Percentiles rank a stretch among this genome's conserved stretches.
These are phyloP conservation scores for Alaudala cheleensis DNA, from an alignment of 2,113 vertebrate species.

Conservation along the genomic window DNA sequence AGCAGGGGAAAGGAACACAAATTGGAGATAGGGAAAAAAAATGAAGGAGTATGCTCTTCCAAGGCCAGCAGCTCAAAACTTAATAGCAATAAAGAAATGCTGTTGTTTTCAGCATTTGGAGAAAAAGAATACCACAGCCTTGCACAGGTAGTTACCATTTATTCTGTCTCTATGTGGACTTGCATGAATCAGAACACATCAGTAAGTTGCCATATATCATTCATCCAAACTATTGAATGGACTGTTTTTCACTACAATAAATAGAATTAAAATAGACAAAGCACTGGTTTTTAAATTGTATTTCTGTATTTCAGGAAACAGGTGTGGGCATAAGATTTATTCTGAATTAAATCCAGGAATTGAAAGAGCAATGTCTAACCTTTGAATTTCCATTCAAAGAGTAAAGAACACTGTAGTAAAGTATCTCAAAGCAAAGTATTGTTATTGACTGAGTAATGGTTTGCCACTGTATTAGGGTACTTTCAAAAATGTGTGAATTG, in stretches of 20 bases:
- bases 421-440: neutral
- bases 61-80: neutral
- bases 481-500: neutral
- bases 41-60: neutral
- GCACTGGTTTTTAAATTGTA: neutral
- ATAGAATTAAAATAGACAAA: neutral
- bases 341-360: neutral
- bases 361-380: neutral
- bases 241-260: neutral
- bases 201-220: neutral
- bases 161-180: neutral
- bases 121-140: neutral
- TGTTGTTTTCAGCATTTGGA: neutral
- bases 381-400: neutral
- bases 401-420: neutral
- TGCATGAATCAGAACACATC: neutral
- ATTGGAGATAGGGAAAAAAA: neutral
- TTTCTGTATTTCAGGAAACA: neutral
- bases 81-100: neutral
- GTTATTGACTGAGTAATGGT: neutral
- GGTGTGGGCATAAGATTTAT: neutral
- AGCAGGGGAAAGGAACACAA: neutral
- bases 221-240: neutral
- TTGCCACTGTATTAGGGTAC: neutral
- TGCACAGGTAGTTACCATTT: neutral